Evolutionary conservation across 2,888 invertebrate species (phyloP).

Genomic region (Empis livida): DNA sequence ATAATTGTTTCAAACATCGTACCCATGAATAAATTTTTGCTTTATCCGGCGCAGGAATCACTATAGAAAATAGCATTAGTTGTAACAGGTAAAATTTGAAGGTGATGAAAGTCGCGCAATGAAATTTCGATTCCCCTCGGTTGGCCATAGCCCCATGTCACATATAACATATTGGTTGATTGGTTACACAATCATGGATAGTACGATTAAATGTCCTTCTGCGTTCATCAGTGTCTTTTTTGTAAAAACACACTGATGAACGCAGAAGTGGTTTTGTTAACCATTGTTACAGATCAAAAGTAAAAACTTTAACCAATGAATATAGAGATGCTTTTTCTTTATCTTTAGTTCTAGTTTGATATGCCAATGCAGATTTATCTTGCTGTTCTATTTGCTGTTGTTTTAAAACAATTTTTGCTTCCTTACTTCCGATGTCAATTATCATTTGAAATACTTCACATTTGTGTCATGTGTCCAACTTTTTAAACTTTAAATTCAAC

Average conservation of each 20-base stretch:
- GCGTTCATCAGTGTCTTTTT: constrained; percentile 11
- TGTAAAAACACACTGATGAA: constrained; percentile 10
- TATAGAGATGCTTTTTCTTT: constrained; percentile 7
- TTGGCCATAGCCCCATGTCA: constrained; percentile 13
- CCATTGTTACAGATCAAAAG: constrained; percentile 13
- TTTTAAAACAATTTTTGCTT: constrained; percentile 4
- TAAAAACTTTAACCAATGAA: not conserved
- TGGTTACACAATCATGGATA: constrained; percentile 10
- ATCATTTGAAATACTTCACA: constrained; percentile 12
- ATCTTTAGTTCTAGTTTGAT: not conserved
- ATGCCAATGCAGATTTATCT: not conserved
- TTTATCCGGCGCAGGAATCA: constrained; percentile 11
- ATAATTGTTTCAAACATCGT: constrained; percentile 9
- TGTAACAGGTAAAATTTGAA: constrained; percentile 3
- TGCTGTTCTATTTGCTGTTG: not conserved
- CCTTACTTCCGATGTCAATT: constrained; percentile 3
- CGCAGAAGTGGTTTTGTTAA: constrained; percentile 10
- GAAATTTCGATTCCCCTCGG: constrained; percentile 12
- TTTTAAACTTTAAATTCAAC: constrained; percentile 13
- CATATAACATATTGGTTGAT: constrained; percentile 11
- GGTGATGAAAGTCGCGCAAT: constrained; percentile 9
- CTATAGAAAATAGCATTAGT: constrained; percentile 11
- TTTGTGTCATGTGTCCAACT: constrained; percentile 11
- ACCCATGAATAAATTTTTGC: constrained; percentile 11
- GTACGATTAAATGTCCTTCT: constrained; percentile 12